These are phyloP conservation scores for Selenia dentaria DNA, from an alignment of 2,888 invertebrate species.

Conservation along the genomic window DNA sequence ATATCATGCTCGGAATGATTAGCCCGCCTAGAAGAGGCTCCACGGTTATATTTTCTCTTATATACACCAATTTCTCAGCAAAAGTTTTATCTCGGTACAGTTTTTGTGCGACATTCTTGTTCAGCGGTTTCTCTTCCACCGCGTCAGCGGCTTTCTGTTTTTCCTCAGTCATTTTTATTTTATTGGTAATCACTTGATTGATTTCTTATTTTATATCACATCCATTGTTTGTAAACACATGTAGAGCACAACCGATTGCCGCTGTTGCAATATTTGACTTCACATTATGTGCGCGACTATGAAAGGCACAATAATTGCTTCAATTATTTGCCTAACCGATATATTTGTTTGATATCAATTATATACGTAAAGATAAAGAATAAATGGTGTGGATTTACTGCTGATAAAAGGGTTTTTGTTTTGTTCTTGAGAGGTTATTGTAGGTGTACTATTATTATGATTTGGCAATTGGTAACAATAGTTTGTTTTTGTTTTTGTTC, in stretches of 20 bases:
- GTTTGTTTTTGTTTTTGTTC: neutral
- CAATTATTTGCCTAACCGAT: slow-evolving; percentile 69
- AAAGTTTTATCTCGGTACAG: slow-evolving; percentile 60
- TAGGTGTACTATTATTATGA: slow-evolving; percentile 4
- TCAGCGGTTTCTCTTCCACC: slow-evolving; percentile 68
- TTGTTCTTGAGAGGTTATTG: slow-evolving; percentile 29
- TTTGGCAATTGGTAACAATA: slow-evolving; percentile 12
- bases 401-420: slow-evolving; percentile 45
- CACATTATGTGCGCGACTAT: slow-evolving; percentile 55
- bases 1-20: slow-evolving; percentile 87
- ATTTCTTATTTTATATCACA: slow-evolving; percentile 33
- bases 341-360: slow-evolving; percentile 75
- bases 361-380: slow-evolving; percentile 64
- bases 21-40: slow-evolving; percentile 89
- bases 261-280: slow-evolving; percentile 56
- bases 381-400: slow-evolving; percentile 49
- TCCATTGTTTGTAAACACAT: slow-evolving; percentile 58
- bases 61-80: slow-evolving; percentile 55
- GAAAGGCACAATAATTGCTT: slow-evolving; percentile 52
- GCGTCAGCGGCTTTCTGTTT: slow-evolving; percentile 52
- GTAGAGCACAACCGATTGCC: slow-evolving; percentile 43
- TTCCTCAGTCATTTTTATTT: slow-evolving; percentile 59
- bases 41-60: slow-evolving; percentile 86
- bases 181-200: slow-evolving; percentile 26
- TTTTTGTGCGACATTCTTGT: slow-evolving; percentile 46